phyloP scores from a whole-genome alignment of 2,888 invertebrate genomes.

The Netelia fuscicornis region DNA sequence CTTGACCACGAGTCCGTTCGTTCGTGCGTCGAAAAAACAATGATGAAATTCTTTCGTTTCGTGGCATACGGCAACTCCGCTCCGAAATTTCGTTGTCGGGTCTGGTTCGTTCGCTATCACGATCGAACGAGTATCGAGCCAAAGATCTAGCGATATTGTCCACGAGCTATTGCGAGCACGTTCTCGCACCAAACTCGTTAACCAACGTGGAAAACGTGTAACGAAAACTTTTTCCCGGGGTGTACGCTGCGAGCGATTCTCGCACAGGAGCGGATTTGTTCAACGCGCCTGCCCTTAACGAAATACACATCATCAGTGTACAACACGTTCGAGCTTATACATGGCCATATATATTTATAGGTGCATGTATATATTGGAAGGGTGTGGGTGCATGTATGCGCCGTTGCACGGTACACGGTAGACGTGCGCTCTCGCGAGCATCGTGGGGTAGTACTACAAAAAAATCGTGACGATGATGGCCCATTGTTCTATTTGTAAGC shows the following conservation, averaged over 20 bases:
- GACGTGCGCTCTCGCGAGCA: conserved; percentile 14
- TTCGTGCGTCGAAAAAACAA: too few relatives aligned
- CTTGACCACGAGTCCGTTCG: too few relatives aligned
- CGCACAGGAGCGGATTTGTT: conserved; percentile 57
- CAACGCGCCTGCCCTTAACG: conserved; percentile 49
- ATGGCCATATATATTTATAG: neutral
- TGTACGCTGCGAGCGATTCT: conserved; percentile 41
- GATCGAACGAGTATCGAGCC: conserved; percentile 13
- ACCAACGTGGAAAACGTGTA: conserved; percentile 55
- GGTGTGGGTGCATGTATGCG: neutral
- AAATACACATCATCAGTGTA: conserved; percentile 29
- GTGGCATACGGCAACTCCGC: too few relatives aligned
- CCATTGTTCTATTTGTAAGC: conserved; percentile 66
- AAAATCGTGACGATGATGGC: conserved; percentile 53
- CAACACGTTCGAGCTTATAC: conserved; percentile 9
- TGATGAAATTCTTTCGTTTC: too few relatives aligned
- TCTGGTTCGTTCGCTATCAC: too few relatives aligned
- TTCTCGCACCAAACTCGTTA: conserved; percentile 47
- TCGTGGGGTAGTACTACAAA: neutral
- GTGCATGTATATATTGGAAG: neutral
- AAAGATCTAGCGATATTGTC: conserved; percentile 41
- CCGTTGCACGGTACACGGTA: conserved; percentile 32
- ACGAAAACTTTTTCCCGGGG: conserved; percentile 41
- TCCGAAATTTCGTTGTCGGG: too few relatives aligned
- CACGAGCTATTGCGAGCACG: conserved; percentile 9